Conservation (phyloP, 2,797 vertebrate genomes). For the Serranus cabrilla region DNA sequence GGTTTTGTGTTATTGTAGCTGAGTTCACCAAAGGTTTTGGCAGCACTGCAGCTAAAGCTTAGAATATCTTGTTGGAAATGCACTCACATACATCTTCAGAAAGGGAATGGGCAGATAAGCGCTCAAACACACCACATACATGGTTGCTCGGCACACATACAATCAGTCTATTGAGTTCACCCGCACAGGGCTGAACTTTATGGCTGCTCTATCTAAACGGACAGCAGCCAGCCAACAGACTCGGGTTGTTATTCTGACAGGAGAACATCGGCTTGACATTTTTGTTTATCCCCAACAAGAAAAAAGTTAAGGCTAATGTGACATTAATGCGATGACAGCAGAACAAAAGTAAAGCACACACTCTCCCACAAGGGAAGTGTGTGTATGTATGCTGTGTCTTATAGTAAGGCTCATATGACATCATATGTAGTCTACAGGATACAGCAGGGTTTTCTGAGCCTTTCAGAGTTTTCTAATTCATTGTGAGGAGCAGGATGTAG, state of each 20-base stretch:
- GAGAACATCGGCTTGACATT: conserved; percentile 62
- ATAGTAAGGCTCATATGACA: no score
- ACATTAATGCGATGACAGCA: conserved; percentile 41
- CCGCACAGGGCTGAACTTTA: conserved; percentile 8
- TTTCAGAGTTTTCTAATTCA: not conserved
- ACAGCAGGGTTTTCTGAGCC: no score
- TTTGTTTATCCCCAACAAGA: conserved; percentile 48
- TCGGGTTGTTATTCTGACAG: conserved; percentile 12
- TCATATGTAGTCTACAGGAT: no score
- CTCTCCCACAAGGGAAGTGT: not conserved
- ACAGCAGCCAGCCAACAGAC: conserved; percentile 48
- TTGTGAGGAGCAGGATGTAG: conserved; percentile 5
- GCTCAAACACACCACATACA: not conserved
- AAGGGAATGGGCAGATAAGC: not conserved
- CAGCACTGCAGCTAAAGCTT: not conserved
- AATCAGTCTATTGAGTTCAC: not conserved
- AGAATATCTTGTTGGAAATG: conserved; percentile 9
- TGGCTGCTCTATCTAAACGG: conserved; percentile 47
- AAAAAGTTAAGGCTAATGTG: conserved; percentile 51
- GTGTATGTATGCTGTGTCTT: not conserved
- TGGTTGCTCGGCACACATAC: not conserved
- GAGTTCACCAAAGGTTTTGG: conserved; percentile 24
- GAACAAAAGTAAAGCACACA: conserved; percentile 32
- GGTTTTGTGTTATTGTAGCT: conserved; percentile 3
- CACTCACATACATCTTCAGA: not conserved